These are phyloP conservation scores for Calycopis cecrops DNA, from an alignment of 1,140 invertebrate genomes.

Conservation along the genomic window DNA sequence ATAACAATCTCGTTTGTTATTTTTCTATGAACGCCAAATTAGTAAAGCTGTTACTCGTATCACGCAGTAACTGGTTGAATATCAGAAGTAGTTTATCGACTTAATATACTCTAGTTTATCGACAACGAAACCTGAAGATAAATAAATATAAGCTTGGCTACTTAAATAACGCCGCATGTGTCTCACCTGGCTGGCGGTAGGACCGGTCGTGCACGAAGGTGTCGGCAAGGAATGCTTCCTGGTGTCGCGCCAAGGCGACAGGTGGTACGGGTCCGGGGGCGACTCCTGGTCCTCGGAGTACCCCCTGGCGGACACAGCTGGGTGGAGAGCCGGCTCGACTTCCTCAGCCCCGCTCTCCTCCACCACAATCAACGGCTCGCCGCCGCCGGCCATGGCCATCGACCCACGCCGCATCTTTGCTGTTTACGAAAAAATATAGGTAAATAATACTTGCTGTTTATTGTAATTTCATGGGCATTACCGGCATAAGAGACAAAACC, in stretches of 20 bases:
- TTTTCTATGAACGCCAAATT: too few species aligned
- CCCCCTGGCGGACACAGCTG: constrained; percentile 76
- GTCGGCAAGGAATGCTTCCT: constrained; percentile 89
- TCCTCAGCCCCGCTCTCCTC: constrained; percentile 84
- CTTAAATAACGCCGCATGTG: constrained; percentile 10
- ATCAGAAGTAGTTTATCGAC: too few species aligned
- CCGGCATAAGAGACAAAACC: too few species aligned
- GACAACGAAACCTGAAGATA: too few species aligned
- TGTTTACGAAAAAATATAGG: constrained; percentile 18
- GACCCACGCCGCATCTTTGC: constrained; percentile 68
- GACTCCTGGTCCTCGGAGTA: constrained; percentile 81
- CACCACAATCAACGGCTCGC: constrained; percentile 86
- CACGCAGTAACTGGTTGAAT: too few species aligned
- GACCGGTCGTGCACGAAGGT: constrained; percentile 86
- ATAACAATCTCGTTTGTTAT: not conserved
- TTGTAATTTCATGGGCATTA: too few species aligned
- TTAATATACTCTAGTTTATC: too few species aligned
- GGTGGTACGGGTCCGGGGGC: constrained; percentile 85
- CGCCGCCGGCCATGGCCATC: constrained; percentile 56
- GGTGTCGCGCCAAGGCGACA: constrained; percentile 85
- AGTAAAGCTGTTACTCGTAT: too few species aligned
- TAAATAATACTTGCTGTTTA: too few species aligned
- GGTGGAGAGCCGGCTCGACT: constrained; percentile 70
- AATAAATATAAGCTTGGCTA: not conserved
- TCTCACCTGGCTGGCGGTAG: constrained; percentile 86